Evolutionary conservation across 2,888 invertebrate genomes (phyloP), one percentile per base, ranked within the genome.

Genomic region (Himalopsyche japonica): DNA sequence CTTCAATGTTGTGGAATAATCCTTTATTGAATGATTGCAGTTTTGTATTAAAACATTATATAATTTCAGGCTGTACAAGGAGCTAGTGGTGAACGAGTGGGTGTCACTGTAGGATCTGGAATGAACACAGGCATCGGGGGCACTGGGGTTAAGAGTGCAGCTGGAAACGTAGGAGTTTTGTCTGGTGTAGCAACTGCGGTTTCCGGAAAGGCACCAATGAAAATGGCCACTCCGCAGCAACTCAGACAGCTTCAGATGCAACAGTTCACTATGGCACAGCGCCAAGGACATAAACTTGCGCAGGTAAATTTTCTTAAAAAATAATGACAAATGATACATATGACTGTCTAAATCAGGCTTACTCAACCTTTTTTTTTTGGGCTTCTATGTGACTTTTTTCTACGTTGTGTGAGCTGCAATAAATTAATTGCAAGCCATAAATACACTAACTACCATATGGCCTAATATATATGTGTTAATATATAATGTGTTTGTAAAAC

Each of bases 171-270:
- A 83, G 88, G 89, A 1, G 85, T 88, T 0, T 80, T 89, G 47
- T 88, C 89, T 0, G 89, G 89, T 48, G 90, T 83, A 12, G 84
- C 85, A 10, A 85, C 82, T n/a, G 47, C 83, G 18, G 27, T 85
- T 49, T 57, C 89, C 0, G 88, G 88, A 2, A 89, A 91, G 0
- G 89, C 90, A 1, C 90, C 92, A 1, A 92, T 93, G 0, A 92
- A 94, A 30, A 91, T 94, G 80, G 93, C 93, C 0, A 94, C 94
- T 57, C 92, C 94, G 0, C 94, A 94, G 86, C 95, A 95, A 87
- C 92, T 95, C 86, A 91, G 95, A 0, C 95, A 95, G 87, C 88
- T 95, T 70, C 93, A 94, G 76, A 89, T 94, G 86, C 94, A 94
- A 87, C 93, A 92, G 88, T 90, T 92, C 78, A 89, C 93, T 3